These are phyloP conservation scores for Aphrocallistes beatrix DNA, from an alignment of 37 sponge, comb jelly and placozoan species.

Conservation along the genomic window DNA sequence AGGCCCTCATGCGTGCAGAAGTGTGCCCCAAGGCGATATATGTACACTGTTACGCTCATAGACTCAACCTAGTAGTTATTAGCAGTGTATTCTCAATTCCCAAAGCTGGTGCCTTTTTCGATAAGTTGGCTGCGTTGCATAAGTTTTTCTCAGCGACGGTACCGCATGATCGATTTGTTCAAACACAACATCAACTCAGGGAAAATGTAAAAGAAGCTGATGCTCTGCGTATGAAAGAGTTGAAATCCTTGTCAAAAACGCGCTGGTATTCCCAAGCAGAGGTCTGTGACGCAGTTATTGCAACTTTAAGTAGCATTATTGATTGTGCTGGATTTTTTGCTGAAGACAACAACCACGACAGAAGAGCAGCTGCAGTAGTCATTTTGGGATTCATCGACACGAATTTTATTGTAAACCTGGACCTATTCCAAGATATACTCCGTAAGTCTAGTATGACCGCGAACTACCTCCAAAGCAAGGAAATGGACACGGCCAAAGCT, in stretches of 20 bases:
- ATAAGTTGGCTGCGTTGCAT: not conserved
- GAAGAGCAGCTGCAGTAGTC: slow-evolving; percentile 11
- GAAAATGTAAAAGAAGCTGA: not conserved
- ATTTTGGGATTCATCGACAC: not conserved
- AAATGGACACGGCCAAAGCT: slow-evolving; percentile 5
- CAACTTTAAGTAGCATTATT: not conserved
- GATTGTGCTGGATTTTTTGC: too few relatives aligned
- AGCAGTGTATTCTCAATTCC: slow-evolving; percentile 5
- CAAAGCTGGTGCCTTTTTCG: not conserved
- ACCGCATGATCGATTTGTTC: slow-evolving; percentile 4
- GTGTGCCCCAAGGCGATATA: slow-evolving; percentile 7
- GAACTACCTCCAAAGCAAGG: slow-evolving; percentile 11
- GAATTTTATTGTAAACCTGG: slow-evolving; percentile 14
- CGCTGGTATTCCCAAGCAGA: slow-evolving; percentile 11
- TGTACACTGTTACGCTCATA: slow-evolving; percentile 16
- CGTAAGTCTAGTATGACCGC: not conserved
- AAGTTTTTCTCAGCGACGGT: slow-evolving; percentile 2
- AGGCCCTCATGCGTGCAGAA: slow-evolving; percentile 1
- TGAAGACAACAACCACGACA: not conserved
- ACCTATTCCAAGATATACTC: slow-evolving; percentile 14
- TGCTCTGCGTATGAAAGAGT: not conserved
- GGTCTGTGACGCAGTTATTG: not conserved
- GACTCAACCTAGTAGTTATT: not conserved
- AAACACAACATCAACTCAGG: not conserved
- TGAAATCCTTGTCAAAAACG: slow-evolving; percentile 10